These are phyloP conservation scores for Campoletis sonorensis DNA, from an alignment of 1,140 invertebrate genomes.

Conservation along the genomic window DNA sequence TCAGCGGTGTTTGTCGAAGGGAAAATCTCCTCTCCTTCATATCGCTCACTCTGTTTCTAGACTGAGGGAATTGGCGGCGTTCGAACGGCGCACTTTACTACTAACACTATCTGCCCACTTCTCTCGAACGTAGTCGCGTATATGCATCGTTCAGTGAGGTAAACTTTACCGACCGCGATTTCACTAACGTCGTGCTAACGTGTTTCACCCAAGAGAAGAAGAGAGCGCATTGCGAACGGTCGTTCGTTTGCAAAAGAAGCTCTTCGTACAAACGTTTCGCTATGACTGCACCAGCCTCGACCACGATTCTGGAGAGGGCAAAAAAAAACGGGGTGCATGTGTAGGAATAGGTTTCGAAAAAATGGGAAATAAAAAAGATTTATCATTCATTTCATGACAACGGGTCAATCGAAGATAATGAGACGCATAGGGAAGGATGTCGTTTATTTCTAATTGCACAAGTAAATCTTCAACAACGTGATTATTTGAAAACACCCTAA, in stretches of 20 bases:
- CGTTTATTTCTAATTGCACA: too few relatives aligned
- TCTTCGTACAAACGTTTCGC: not conserved
- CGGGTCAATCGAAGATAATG: too few relatives aligned
- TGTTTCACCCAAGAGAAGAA: constrained; percentile 25
- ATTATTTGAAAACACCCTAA: too few relatives aligned
- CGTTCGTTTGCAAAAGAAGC: constrained; percentile 9
- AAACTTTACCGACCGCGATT: constrained; percentile 72
- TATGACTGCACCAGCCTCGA: not conserved
- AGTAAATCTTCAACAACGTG: too few relatives aligned
- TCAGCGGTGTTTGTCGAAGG: constrained; percentile 64
- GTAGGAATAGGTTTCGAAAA: too few relatives aligned
- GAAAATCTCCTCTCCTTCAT: constrained; percentile 44
- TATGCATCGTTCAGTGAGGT: constrained; percentile 59
- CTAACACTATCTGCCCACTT: not conserved
- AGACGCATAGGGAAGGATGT: too few relatives aligned
- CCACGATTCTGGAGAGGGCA: not conserved
- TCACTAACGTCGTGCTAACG: constrained; percentile 52
- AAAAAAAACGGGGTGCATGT: not conserved
- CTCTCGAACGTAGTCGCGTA: constrained; percentile 46
- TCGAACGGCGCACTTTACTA: constrained; percentile 39
- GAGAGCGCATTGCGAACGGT: constrained; percentile 35
- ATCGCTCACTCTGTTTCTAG: constrained; percentile 34
- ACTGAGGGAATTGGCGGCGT: constrained; percentile 43
- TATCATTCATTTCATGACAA: not conserved
- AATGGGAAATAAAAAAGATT: not conserved